These are phyloP conservation scores for Styela clava DNA, from an alignment of 23 tunicate genomes.

Conservation along the genomic window DNA sequence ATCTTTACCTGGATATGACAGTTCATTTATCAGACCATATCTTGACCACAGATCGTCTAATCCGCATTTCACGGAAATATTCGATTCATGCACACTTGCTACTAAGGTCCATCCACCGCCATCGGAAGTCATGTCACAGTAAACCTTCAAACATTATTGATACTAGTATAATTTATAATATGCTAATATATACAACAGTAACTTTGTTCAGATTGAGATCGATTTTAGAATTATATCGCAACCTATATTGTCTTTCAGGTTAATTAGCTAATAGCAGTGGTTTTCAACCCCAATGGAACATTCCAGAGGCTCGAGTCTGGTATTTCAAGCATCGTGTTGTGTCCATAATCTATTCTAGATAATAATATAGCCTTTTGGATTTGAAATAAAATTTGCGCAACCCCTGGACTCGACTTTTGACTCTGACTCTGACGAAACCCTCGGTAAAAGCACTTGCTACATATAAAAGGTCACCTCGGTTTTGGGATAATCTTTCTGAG, in stretches of 20 bases:
- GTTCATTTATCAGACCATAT: neutral
- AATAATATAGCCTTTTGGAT: too few relatives aligned
- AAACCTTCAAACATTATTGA: neutral
- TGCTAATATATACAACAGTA: neutral
- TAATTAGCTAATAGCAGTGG: neutral
- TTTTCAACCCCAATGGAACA: too few relatives aligned
- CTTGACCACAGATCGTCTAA: slow-evolving; percentile 3
- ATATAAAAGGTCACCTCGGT: neutral
- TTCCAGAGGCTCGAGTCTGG: too few relatives aligned
- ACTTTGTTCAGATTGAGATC: neutral
- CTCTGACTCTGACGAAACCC: too few relatives aligned
- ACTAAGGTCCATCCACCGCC: slow-evolving; percentile 13
- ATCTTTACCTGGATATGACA: neutral
- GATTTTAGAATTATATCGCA: neutral
- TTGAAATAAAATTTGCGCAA: too few relatives aligned
- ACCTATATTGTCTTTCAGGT: neutral
- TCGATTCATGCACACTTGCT: neutral
- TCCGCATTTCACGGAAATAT: neutral
- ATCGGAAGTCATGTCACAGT: slow-evolving; percentile 7
- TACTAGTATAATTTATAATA: neutral
- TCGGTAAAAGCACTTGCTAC: too few relatives aligned
- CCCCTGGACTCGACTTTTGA: too few relatives aligned
- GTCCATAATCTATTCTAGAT: neutral
- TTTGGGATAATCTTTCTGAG: neutral
- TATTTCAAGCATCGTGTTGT: too few relatives aligned